A percentile compares a stretch with the other conserved stretches of the same genome.
Evolutionary conservation across 2,888 invertebrate species (phyloP).

Genomic region (Alentia gelatinosa): DNA sequence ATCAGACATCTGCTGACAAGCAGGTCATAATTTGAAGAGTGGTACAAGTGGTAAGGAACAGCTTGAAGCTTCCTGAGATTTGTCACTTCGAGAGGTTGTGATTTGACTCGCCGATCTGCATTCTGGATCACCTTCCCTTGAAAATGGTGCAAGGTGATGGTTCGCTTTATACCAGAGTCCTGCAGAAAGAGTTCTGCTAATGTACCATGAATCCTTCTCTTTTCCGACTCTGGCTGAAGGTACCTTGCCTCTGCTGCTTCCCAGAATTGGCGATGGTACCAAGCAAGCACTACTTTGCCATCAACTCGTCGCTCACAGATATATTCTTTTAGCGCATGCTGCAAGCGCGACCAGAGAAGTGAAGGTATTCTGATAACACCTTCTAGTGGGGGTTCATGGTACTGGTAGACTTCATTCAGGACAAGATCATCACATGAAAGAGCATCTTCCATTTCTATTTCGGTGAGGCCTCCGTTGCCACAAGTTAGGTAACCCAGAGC

Average conservation of each 20-base stretch:
- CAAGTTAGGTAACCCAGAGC: slow-evolving; percentile 66
- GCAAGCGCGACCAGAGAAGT: slow-evolving; percentile 68
- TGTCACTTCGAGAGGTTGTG: slow-evolving; percentile 55
- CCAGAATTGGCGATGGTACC: slow-evolving; percentile 74
- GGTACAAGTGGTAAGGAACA: slow-evolving; percentile 63
- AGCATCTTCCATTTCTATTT: slow-evolving; percentile 66
- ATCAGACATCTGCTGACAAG: slow-evolving; percentile 59
- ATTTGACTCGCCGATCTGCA: slow-evolving; percentile 63
- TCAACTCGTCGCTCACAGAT: slow-evolving; percentile 69
- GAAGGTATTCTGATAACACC: slow-evolving; percentile 68
- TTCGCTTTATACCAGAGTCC: slow-evolving; percentile 59
- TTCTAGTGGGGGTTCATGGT: slow-evolving; percentile 67
- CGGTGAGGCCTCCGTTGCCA: slow-evolving; percentile 64
- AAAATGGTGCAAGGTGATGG: slow-evolving; percentile 61
- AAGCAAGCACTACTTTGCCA: slow-evolving; percentile 70
- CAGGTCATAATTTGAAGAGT: slow-evolving; percentile 16
- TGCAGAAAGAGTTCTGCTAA: slow-evolving; percentile 62
- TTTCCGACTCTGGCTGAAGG: not conserved
- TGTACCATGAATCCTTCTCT: slow-evolving; percentile 43
- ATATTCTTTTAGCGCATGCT: slow-evolving; percentile 69
- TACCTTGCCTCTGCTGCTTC: slow-evolving; percentile 67
- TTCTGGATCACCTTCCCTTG: slow-evolving; percentile 59
- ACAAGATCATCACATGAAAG: slow-evolving; percentile 67
- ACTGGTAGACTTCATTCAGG: slow-evolving; percentile 67
- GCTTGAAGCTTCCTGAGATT: slow-evolving; percentile 64